Base-by-base conservation (phyloP, 2,888 invertebrate genomes). In the Aporophyla lueneburgensis region DNA sequence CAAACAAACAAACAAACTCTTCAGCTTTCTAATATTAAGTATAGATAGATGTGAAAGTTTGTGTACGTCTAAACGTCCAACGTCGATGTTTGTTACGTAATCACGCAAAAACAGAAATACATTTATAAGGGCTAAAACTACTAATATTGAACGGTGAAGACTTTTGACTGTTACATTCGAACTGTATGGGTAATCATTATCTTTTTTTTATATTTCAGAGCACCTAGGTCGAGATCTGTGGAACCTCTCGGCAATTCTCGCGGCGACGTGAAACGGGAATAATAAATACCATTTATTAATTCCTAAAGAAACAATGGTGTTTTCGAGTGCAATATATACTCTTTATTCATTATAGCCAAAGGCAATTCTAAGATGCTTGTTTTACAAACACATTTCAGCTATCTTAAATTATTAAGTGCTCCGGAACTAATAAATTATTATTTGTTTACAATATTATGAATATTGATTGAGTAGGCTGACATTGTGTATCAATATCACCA, bases 181-280 rank as follows among this genome's bases (percentile, higher is more conserved):
- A 43, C 43, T 46, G n/a, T 63, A 24, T 43, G 3, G 33, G 33
- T 33, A 46, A 24, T 33, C 14, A 43, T 5, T 12, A 14, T 21
- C 6, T 54, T 59, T 71, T 10, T 46, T 73, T 75, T 78, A 82
- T 76, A 74, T 96, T 95, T 86, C 94, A 97, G 97, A 96, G 96
- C 97, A 95, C 96, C 97, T 89, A 96, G 97, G 96, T 97, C 97
- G 93, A 96, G 96, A 96, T 97, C 97, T 89, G 97, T 97, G 89
- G 96, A 97, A 92, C 96, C 96, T 93, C 94, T 96, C 81, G 96
- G 96, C 86, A 94, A 95, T 90, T 96, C 94, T 90, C 96, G 95
- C 83, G 91, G 93, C 81, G 95, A 96, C 84, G 90, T 88, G 87
- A 96, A 96, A 91, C 93, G 94, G 91, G 94, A 95, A 89, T 95